Base-by-base conservation (phyloP, 2,888 invertebrate species). In the Calephelis perditalis region DNA sequence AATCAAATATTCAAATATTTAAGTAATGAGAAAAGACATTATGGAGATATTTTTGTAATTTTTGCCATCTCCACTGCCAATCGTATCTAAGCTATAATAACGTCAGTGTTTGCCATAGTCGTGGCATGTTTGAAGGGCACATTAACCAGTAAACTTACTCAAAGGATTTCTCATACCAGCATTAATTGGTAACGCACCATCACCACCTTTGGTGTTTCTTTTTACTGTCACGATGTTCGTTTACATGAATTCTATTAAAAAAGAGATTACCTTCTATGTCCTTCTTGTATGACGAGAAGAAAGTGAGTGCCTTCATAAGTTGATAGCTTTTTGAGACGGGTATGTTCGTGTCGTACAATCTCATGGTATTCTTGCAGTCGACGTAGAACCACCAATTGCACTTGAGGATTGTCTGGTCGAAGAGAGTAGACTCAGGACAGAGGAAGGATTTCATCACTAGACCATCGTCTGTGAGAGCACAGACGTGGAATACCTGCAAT, bases 361-460 rank as follows among this genome's bases (percentile, higher is more conserved):
- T 93, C 70, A 93, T 93, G 35, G 96, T 96, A 61, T 93, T 92
- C 79, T 95, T 95, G 83, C 97, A 97, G 77, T 97, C 97, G 0
- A 97, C 97, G 79, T 97, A 97, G 89, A 97, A 96, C 96, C 96
- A 97, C 97, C 97, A 97, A 81, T 97, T 97, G 83, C 97, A 97
- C 78, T 97, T 97, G 6, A 97, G 91, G 66, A 97, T 96, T 35
- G 96, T 96, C 81, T 97, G 97, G 76, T 97, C 97, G 82, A 97
- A 97, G 59, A 97, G 92, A 0, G 97, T 97, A 43, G 96, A 97
- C 80, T 97, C 96, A 0, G 97, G 97, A 76, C 97, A 97, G 56
- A 97, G 92, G 86, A 97, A 97, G 57, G 97, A 97, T 82, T 97
- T 97, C 94, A 96, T 96, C 58, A 97, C 96, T 61, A 97, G 90